Conservation (phyloP, 2,888 invertebrate genomes). For the Drosophila prolongata region DNA sequence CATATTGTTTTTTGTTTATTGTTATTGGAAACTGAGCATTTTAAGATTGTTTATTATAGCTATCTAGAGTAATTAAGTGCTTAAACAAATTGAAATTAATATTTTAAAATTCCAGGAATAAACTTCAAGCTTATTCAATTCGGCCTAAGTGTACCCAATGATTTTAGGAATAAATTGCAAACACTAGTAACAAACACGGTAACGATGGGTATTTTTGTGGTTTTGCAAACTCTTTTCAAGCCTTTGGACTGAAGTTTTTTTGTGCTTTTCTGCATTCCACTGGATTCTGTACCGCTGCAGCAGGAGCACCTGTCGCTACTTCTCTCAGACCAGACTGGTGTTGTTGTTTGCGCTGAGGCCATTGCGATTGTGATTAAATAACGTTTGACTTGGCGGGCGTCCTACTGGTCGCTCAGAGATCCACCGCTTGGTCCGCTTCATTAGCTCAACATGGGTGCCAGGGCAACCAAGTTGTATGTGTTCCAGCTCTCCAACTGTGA, state of each 20-base stretch:
- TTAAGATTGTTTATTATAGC: no score
- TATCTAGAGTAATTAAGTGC: no score
- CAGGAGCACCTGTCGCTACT: constrained; percentile 13
- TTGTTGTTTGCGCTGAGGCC: constrained; percentile 10
- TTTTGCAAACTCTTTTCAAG: background rate
- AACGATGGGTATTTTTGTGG: background rate
- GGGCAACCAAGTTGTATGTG: constrained; percentile 56
- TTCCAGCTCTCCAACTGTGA: constrained; percentile 3
- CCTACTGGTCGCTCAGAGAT: constrained; percentile 12
- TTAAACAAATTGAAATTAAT: no score
- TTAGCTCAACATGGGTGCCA: constrained; percentile 56
- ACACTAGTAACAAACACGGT: background rate
- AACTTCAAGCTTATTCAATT: no score
- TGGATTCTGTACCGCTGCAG: constrained; percentile 30
- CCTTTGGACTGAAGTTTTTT: constrained; percentile 4
- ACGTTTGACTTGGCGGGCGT: constrained; percentile 73
- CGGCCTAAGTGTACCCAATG: no score
- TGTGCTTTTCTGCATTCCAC: constrained; percentile 62
- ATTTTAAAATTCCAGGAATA: no score
- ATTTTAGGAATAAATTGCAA: background rate
- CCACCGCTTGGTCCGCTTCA: constrained; percentile 54
- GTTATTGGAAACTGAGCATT: no score
- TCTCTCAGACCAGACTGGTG: constrained; percentile 29
- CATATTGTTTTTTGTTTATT: no score
- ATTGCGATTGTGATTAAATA: constrained; percentile 74